Evolutionary conservation across 2,888 invertebrate genomes (phyloP).

Genomic region (Pilophorus perplexus): DNA sequence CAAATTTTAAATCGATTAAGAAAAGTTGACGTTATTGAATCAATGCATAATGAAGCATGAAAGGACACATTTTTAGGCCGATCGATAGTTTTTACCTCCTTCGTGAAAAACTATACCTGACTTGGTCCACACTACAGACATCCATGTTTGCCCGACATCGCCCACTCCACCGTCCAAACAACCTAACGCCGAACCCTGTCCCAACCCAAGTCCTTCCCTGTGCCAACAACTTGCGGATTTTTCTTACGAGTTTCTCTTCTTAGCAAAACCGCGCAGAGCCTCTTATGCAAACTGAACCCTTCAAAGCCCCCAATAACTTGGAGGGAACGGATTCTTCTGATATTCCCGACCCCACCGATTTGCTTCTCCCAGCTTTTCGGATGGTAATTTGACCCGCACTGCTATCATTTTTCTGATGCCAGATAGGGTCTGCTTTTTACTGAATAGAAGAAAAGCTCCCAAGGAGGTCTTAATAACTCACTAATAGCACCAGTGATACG

Average conservation of each 20-base stretch:
- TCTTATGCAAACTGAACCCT: conserved; percentile 38
- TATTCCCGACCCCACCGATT: conserved; percentile 32
- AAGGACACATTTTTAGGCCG: no score
- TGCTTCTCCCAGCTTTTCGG: conserved; percentile 35
- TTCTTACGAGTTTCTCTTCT: conserved; percentile 22
- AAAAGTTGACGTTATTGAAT: no score
- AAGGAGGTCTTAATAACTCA: conserved; percentile 1
- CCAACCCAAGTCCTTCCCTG: not conserved
- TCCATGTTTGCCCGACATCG: no score
- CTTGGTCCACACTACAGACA: no score
- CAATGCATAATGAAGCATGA: no score
- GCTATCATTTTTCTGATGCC: conserved; percentile 26
- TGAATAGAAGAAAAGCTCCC: conserved; percentile 6
- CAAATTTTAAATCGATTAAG: no score
- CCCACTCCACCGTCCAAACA: no score
- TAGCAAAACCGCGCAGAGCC: conserved; percentile 19
- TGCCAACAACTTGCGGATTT: conserved; percentile 22
- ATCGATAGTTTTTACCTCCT: no score
- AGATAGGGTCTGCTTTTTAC: not conserved
- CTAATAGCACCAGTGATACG: no score
- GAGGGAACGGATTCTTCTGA: conserved; percentile 33
- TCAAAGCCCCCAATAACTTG: conserved; percentile 38
- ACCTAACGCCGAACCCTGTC: no score
- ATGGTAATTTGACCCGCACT: conserved; percentile 25
- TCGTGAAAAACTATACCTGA: no score